Percentiles rank a stretch among this genome's conserved stretches.
phyloP scores from a whole-genome alignment of 1,140 invertebrate genomes.

The Pseudoatta argentina region DNA sequence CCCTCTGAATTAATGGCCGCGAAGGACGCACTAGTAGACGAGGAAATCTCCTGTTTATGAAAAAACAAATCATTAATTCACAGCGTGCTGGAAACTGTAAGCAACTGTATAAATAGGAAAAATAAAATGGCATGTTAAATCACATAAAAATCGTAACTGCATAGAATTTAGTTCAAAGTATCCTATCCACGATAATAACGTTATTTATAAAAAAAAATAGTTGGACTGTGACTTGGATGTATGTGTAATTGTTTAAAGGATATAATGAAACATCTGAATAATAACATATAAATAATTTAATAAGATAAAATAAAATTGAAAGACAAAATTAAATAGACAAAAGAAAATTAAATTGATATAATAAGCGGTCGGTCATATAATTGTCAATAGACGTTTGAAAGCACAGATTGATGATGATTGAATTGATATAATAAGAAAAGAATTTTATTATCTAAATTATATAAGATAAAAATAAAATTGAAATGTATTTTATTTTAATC shows the following conservation, averaged over 20 bases:
- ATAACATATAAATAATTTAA: neutral
- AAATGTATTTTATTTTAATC: neutral
- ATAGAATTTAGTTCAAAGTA: neutral
- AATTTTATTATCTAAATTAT: neutral
- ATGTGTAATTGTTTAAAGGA: neutral
- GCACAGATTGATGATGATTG: conserved; percentile 45
- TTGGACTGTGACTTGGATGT: neutral
- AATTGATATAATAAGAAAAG: neutral
- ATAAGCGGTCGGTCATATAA: neutral
- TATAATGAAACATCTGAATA: neutral
- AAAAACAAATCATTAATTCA: conserved; percentile 55
- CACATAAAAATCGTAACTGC: neutral
- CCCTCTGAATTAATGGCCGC: conserved; percentile 40
- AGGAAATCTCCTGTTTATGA: conserved; percentile 41
- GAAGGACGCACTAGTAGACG: neutral
- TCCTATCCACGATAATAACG: too few relatives aligned
- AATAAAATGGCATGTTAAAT: neutral
- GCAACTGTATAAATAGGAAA: conserved; percentile 17
- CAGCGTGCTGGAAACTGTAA: neutral
- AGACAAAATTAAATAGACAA: too few relatives aligned
- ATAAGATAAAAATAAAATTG: neutral
- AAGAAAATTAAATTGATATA: too few relatives aligned
- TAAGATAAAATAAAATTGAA: too few relatives aligned
- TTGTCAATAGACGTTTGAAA: conserved; percentile 47
- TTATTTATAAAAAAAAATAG: neutral